Evolutionary conservation across 2,797 vertebrate genomes (phyloP).

Genomic region (Acomys russatus): DNA sequence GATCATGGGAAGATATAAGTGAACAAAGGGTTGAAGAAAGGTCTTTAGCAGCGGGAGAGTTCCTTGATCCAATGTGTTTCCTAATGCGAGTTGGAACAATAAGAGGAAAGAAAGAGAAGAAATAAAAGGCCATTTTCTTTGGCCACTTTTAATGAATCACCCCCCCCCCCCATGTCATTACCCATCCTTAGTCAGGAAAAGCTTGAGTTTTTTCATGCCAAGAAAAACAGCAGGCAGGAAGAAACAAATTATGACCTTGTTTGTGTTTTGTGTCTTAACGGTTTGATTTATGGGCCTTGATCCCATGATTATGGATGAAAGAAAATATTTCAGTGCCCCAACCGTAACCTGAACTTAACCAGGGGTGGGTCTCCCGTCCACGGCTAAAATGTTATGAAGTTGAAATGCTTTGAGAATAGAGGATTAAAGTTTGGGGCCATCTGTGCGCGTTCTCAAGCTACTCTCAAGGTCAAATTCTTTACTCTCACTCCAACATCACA

Average conservation of each 20-base stretch:
- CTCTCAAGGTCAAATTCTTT: slow-evolving; percentile 64
- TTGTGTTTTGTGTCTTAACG: slow-evolving; percentile 82
- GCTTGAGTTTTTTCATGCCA: slow-evolving; percentile 82
- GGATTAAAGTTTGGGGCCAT: slow-evolving; percentile 8
- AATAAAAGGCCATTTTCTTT: slow-evolving; percentile 79
- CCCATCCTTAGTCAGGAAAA: slow-evolving; percentile 84
- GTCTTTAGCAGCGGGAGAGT: slow-evolving; percentile 72
- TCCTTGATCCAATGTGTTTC: slow-evolving; percentile 73
- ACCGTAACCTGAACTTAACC: slow-evolving; percentile 77
- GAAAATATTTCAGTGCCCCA: slow-evolving; percentile 87
- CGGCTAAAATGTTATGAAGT: slow-evolving; percentile 58
- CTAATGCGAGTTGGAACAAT: slow-evolving; percentile 70
- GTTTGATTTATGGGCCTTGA: slow-evolving; percentile 84
- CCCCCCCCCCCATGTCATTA: slow-evolving; percentile 71
- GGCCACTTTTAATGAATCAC: slow-evolving; percentile 73
- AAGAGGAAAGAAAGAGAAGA: slow-evolving; percentile 80
- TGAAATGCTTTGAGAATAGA: slow-evolving; percentile 73
- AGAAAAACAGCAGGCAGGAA: slow-evolving; percentile 88
- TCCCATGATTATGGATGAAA: slow-evolving; percentile 87
- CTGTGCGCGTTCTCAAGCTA: slow-evolving; percentile 55
- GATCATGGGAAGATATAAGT: slow-evolving; percentile 57
- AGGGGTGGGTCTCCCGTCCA: slow-evolving; percentile 70
- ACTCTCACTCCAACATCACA: slow-evolving; percentile 59
- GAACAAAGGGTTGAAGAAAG: slow-evolving; percentile 64
- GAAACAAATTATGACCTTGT: slow-evolving; percentile 81